These are phyloP conservation scores for Hermatobates lingyangjiaoensis DNA, from an alignment of 1,140 invertebrate species.

Conservation along the genomic window DNA sequence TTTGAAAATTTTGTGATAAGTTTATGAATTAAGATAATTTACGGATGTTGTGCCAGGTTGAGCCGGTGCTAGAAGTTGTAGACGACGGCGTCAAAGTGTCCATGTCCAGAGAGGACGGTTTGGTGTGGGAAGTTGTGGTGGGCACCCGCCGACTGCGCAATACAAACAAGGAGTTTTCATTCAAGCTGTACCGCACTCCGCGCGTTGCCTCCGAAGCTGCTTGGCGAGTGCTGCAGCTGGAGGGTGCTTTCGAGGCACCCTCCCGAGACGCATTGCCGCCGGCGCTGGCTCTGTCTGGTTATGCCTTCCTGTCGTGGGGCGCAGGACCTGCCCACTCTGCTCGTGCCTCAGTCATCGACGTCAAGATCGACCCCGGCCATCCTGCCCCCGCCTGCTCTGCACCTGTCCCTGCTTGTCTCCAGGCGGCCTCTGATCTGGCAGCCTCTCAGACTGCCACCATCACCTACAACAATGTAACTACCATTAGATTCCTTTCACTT, in stretches of 20 bases:
- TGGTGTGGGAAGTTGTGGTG: constrained; percentile 17
- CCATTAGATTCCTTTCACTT: background rate
- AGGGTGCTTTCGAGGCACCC: constrained; percentile 19
- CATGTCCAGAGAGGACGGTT: constrained; percentile 17
- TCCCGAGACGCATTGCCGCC: constrained; percentile 17
- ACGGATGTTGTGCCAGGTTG: too few relatives aligned
- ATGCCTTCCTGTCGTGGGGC: constrained; percentile 19
- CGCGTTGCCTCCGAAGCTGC: constrained; percentile 13
- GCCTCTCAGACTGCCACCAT: constrained; percentile 18
- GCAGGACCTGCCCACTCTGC: constrained; percentile 12
- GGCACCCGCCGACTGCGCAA: constrained; percentile 12
- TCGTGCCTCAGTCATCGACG: constrained; percentile 15
- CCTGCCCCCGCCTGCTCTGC: constrained; percentile 13
- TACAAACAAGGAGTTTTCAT: constrained; percentile 17
- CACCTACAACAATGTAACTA: constrained; percentile 18
- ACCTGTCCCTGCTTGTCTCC: constrained; percentile 16
- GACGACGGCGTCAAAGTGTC: constrained; percentile 15
- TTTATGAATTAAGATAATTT: too few relatives aligned
- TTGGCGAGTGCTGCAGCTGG: constrained; percentile 19
- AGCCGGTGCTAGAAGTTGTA: constrained; percentile 16
- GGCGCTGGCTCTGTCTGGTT: constrained; percentile 17
- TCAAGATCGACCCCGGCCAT: constrained; percentile 15
- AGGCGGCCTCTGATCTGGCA: constrained; percentile 18
- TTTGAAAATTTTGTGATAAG: too few relatives aligned
- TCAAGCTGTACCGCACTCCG: constrained; percentile 18